Percentiles rank a stretch among this genome's conserved stretches.
phyloP scores from a whole-genome alignment of 2,113 vertebrate genomes.

The Mesoclemmys tuberculata region DNA sequence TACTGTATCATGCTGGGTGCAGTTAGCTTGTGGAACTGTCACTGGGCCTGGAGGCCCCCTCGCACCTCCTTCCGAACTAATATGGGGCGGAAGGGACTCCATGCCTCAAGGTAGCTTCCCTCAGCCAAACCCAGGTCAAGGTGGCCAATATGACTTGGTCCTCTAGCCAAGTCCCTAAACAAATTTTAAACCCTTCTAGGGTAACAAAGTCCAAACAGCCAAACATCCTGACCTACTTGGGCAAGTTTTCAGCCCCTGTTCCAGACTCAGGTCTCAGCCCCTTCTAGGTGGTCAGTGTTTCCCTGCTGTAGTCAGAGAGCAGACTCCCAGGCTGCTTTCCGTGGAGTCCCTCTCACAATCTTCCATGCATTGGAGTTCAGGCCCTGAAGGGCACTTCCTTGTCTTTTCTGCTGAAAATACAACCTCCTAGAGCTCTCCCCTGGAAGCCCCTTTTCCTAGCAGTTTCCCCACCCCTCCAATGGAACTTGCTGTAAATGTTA shows the following conservation, averaged over 20 bases:
- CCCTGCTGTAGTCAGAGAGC: background rate
- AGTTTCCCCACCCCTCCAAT: background rate
- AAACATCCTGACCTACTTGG: background rate
- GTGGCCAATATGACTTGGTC: background rate
- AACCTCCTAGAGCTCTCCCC: background rate
- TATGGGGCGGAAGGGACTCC: background rate
- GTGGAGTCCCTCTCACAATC: background rate
- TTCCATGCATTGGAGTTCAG: background rate
- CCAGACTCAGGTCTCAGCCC: background rate
- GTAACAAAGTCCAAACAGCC: background rate
- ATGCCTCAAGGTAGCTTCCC: background rate
- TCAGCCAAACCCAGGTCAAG: background rate
- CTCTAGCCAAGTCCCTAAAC: no score
- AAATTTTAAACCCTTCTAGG: background rate
- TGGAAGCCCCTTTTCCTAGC: background rate
- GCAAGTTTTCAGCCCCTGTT: background rate
- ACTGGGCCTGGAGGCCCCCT: background rate
- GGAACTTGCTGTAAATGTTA: background rate
- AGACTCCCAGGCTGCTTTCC: background rate
- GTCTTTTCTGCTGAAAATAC: background rate
- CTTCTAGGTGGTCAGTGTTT: background rate
- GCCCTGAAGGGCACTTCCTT: background rate
- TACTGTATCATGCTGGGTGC: background rate
- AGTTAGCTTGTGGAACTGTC: background rate
- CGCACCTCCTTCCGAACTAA: background rate